These are phyloP conservation scores for Lymantria monacha DNA, from an alignment of 2,888 invertebrate species.

Conservation along the genomic window DNA sequence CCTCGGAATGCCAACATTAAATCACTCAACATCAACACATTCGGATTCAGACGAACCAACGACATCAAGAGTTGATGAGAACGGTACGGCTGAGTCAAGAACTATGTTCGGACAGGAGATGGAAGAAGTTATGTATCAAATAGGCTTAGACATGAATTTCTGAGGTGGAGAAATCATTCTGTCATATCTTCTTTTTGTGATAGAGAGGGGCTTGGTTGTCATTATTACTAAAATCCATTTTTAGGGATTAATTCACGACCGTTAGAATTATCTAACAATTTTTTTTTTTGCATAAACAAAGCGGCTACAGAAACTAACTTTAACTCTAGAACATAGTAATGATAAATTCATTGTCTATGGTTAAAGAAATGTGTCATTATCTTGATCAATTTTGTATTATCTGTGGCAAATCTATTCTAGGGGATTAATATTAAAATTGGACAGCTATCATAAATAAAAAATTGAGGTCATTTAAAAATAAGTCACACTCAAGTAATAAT, in stretches of 20 bases:
- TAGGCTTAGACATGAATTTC: conserved; percentile 80
- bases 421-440: too few relatives aligned
- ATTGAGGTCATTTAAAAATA: too few relatives aligned
- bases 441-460: too few relatives aligned
- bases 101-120: conserved; percentile 54
- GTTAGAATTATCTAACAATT: too few relatives aligned
- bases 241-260: too few relatives aligned
- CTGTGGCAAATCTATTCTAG: too few relatives aligned
- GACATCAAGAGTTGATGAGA: conserved; percentile 17
- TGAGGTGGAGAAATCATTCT: conserved; percentile 49
- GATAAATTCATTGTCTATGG: neutral
- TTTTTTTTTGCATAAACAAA: too few relatives aligned
- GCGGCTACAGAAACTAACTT: too few relatives aligned
- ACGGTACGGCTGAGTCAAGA: conserved; percentile 29
- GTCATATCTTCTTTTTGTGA: conserved; percentile 9
- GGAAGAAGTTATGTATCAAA: conserved; percentile 83
- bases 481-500: neutral
- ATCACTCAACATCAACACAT: conserved; percentile 50
- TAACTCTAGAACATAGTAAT: too few relatives aligned
- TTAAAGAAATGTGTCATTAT: too few relatives aligned
- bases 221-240: too few relatives aligned
- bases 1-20: conserved; percentile 84
- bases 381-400: too few relatives aligned
- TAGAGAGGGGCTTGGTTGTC: neutral
- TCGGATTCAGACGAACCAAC: conserved; percentile 29